Percentiles rank a stretch among this genome's conserved stretches.
These are phyloP conservation scores for Egretta garzetta DNA, from an alignment of 2,113 vertebrate genomes.

Conservation along the genomic window DNA sequence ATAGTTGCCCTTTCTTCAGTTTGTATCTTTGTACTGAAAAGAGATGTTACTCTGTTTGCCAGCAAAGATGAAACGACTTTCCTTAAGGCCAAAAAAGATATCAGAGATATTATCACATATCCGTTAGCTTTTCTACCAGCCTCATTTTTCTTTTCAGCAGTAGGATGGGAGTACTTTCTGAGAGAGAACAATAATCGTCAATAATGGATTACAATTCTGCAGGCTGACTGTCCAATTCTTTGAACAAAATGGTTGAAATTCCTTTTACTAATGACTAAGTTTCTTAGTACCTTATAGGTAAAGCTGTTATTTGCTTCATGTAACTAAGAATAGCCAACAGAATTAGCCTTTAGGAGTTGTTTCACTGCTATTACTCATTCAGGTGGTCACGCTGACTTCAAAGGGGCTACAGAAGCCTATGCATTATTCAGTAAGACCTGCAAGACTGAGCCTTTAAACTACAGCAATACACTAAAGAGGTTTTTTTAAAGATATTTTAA, in stretches of 20 bases:
- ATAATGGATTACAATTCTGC: constrained; percentile 8
- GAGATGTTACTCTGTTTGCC: not conserved
- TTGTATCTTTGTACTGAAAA: constrained; percentile 50
- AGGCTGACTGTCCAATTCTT: not conserved
- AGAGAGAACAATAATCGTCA: constrained; percentile 13
- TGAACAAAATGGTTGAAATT: constrained; percentile 16
- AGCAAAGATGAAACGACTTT: constrained; percentile 58
- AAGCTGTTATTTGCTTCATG: not conserved
- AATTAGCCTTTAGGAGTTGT: not conserved
- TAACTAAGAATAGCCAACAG: constrained; percentile 3
- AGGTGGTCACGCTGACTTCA: constrained; percentile 1
- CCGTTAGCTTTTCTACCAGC: not conserved
- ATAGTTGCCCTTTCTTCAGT: constrained; percentile 24
- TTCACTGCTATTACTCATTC: not conserved
- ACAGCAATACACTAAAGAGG: not conserved
- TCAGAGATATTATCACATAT: constrained; percentile 52
- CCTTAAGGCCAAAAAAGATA: constrained; percentile 54
- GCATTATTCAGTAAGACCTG: constrained; percentile 3
- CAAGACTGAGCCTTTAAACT: not conserved
- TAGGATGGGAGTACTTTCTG: constrained; percentile 30
- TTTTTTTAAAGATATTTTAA: not conserved
- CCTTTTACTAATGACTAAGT: not conserved
- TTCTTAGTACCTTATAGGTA: not conserved
- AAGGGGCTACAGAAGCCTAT: not conserved
- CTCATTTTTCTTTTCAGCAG: constrained; percentile 57